Evolutionary conservation across 2,888 invertebrate genomes (phyloP), one percentile per base, ranked within the genome.

Genomic region (Rhingia campestris): DNA sequence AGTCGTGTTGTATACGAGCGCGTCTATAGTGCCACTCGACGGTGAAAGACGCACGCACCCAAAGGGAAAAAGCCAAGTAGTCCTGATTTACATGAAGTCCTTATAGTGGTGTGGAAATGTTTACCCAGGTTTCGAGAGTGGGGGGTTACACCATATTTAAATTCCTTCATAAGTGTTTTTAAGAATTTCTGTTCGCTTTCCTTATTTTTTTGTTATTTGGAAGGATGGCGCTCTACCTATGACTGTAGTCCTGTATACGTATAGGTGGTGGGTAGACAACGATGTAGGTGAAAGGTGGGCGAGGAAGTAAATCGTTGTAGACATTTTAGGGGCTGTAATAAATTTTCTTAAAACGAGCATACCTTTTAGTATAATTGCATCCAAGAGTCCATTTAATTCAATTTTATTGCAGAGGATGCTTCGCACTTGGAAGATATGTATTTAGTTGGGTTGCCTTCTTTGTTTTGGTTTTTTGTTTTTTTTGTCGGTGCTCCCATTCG

Each of bases 301-400:
- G 58, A 59, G 14, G 43, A 69, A 75, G 80, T 73, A 59, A 84
- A 84, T 84, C 74, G 84, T 74, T 84, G 84, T 58, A 84, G 73
- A 75, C 74, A 84, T 75, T 84, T 70, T 74, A 70, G 70, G 64
- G 66, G 22, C 49, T 63, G 54, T 66, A 80, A 84, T 84, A 84
- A 84, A 84, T 84, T 84, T 80, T 47, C 66, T 75, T 64, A 74
- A 84, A 80, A 84, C 80, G 84, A 80, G 80, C 74, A 84, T 75
- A 84, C 84, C 84, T 84, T 84, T 84, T 84, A 84, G 80, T 80
- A 74, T 84, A 84, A 84, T 80, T 84, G 84, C 80, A 84, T 84
- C 74, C 84, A 80, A 70, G 84, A 84, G 84, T 84, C 84, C 80
- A 84, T 84, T 84, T 84, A 84, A 84, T 84, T 84, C 84, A 84